A percentile compares a stretch with the other conserved stretches of the same genome.
phyloP scores from a whole-genome alignment of 2,888 invertebrate genomes.

The Apamea monoglypha region DNA sequence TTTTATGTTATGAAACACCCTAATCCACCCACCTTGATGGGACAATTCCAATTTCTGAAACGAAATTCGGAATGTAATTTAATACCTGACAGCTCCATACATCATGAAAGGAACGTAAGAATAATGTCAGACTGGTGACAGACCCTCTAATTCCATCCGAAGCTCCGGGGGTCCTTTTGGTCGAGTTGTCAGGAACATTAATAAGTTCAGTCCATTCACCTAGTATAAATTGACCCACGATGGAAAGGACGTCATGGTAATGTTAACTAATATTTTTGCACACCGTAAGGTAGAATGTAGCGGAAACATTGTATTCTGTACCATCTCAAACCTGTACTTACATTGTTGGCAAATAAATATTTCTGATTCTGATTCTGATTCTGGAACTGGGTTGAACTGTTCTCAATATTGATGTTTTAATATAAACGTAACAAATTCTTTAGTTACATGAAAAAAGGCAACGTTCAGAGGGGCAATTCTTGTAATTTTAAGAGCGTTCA shows the following conservation, averaged over 20 bases:
- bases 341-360: too few relatives aligned
- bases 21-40: slow-evolving; percentile 25
- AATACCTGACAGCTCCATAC: slow-evolving; percentile 65
- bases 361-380: too few relatives aligned
- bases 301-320: too few relatives aligned
- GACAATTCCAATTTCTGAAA: slow-evolving; percentile 43
- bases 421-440: neutral
- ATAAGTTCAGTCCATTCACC: slow-evolving; percentile 56
- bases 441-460: too few relatives aligned
- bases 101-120: slow-evolving; percentile 62
- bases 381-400: neutral
- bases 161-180: slow-evolving; percentile 57
- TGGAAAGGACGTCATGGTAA: too few relatives aligned
- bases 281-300: too few relatives aligned
- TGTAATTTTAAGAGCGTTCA: too few relatives aligned
- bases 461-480: too few relatives aligned
- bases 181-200: slow-evolving; percentile 69
- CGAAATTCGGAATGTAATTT: slow-evolving; percentile 59
- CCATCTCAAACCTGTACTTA: too few relatives aligned
- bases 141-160: slow-evolving; percentile 74
- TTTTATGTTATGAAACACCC: slow-evolving; percentile 3
- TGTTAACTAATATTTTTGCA: too few relatives aligned
- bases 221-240: slow-evolving; percentile 29
- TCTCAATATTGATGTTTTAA: neutral
- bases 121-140: slow-evolving; percentile 75